Conservation (phyloP, 2,888 invertebrate genomes). For the Ochropleura plecta region DNA sequence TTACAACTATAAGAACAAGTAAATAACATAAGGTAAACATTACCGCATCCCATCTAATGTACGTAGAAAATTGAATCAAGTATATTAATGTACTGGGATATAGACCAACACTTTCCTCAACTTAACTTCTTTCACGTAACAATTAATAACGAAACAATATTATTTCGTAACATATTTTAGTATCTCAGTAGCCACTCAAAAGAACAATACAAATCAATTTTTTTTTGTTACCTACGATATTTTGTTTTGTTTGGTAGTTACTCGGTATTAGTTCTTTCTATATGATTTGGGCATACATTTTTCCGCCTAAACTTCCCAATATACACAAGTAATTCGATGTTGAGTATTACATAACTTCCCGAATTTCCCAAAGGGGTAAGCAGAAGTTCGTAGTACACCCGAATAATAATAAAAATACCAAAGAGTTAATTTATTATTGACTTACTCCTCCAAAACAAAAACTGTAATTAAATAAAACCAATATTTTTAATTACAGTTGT, state of each 20-base stretch:
- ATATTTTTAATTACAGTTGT: background rate
- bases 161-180: background rate
- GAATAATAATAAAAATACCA: background rate
- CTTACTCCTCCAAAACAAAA: background rate
- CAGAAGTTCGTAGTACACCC: background rate
- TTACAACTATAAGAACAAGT: background rate
- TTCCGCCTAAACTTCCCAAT: background rate
- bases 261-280: background rate
- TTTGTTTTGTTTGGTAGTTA: background rate
- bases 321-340: background rate
- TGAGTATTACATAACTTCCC: background rate
- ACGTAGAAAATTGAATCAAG: slow-evolving; percentile 1
- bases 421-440: background rate
- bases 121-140: background rate
- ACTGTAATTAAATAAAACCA: background rate
- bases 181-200: background rate
- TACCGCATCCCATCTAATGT: background rate
- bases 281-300: background rate
- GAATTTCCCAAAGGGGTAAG: background rate
- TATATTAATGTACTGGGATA: background rate
- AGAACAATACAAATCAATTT: background rate
- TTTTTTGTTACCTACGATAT: background rate
- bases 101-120: background rate
- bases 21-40: background rate
- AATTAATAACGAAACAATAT: no score